Evolutionary conservation across 1,140 invertebrate species (phyloP).

Genomic region (Diprion similis): DNA sequence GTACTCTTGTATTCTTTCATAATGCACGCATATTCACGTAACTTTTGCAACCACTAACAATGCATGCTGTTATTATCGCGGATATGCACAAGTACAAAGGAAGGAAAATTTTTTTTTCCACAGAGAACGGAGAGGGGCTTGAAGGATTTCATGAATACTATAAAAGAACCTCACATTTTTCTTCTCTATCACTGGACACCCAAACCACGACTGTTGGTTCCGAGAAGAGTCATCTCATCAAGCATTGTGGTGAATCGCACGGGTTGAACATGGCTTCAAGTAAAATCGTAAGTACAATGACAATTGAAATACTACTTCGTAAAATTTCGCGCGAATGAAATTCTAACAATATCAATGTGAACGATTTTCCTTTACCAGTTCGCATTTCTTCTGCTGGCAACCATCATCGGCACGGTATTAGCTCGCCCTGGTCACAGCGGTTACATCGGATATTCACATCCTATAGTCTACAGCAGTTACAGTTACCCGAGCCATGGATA

Average conservation of each 20-base stretch:
- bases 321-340: not conserved
- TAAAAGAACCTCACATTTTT: slow-evolving; percentile 8
- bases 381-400: slow-evolving; percentile 1
- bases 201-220: not conserved
- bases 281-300: not conserved
- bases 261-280: not conserved
- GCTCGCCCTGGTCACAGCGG: slow-evolving; percentile 10
- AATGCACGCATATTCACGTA: slow-evolving; percentile 31
- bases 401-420: not conserved
- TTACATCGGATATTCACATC: slow-evolving; percentile 7
- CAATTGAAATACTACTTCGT: not conserved
- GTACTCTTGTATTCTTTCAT: slow-evolving; percentile 36
- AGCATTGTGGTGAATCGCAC: slow-evolving; percentile 13
- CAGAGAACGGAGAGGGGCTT: not conserved
- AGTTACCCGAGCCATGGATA: slow-evolving; percentile 15
- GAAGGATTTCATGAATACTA: slow-evolving; percentile 1
- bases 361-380: not conserved
- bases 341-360: not conserved
- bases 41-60: slow-evolving; percentile 29
- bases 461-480: slow-evolving; percentile 1
- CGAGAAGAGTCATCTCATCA: not conserved
- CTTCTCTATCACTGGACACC: slow-evolving; percentile 13
- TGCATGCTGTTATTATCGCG: slow-evolving; percentile 37
- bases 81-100: slow-evolving; percentile 30
- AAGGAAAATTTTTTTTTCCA: not conserved